Evolutionary conservation across 2,797 vertebrate genomes (phyloP), one percentile per base, ranked within the genome.

Genomic region (Manis pentadactyla): DNA sequence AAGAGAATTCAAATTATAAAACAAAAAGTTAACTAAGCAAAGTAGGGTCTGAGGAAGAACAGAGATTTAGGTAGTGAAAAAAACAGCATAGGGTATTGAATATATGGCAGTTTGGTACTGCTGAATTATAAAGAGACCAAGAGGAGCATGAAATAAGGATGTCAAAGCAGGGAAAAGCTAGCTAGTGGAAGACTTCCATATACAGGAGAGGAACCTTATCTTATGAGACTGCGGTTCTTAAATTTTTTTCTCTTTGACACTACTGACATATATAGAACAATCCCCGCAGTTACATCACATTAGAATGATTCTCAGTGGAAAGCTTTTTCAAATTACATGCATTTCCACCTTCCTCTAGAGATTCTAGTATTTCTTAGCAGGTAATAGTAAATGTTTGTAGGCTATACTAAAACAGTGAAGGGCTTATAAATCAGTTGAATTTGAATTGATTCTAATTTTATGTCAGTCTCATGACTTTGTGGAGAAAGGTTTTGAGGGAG

Each of bases 1-100:
- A 95, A 87, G 68, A 92, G 5, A 64, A 92, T 77, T 82, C 42
- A 95, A 89, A 73, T 82, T 79, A 79, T 69, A 66, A 91, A 89
- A 78, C 49, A 59, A 92, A 92, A 92, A 69, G 14, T 85, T 69
- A 89, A 34, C 19, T 49, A 66, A 55, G 27, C 27, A 77, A 91
- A 91, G 12, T 13, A 82, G 5, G 3, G 18, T 27, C 81, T 61
- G 7, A 94, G 57, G n/a, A 94, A 77, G 23, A 95, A 85, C 17
- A 95, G 49, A 81, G 34, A 95, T n/a, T 23, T 9, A 85, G 37
- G 13, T 92, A 91, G 23, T 82, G 78, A 63, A 86, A 90, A 51
- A 81, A 68, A 75, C 2, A 49, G 3, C n/a, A 78, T 3, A 82
- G 31, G 17, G 7, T 73, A 42, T 55, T 57, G 81, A 83, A 4